Conservation (phyloP, 1,140 invertebrate species). For the Onthophagus taurus region DNA sequence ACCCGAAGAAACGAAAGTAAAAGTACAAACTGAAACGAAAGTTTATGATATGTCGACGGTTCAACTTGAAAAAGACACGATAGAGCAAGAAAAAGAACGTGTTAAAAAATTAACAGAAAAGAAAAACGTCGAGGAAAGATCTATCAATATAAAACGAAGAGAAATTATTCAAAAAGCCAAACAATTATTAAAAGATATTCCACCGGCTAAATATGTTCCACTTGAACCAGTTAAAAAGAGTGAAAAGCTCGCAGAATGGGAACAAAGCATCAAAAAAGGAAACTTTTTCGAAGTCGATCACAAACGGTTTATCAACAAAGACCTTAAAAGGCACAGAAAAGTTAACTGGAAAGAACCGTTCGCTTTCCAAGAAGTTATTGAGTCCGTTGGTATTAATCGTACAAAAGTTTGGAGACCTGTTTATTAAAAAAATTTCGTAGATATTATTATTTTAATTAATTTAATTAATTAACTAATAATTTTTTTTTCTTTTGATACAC, state of each 20-base stretch:
- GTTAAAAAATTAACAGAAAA: conserved; percentile 30
- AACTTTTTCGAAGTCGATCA: conserved; percentile 34
- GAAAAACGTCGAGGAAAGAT: conserved; percentile 29
- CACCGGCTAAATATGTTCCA: conserved; percentile 27
- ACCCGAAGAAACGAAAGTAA: not conserved
- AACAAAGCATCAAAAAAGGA: conserved; percentile 31
- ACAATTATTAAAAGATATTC: conserved; percentile 21
- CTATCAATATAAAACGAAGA: conserved; percentile 25
- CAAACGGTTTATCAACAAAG: conserved; percentile 29
- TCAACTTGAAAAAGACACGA: conserved; percentile 29
- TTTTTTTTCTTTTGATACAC: conserved; percentile 1
- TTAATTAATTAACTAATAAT: conserved; percentile 5
- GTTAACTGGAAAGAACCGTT: conserved; percentile 28
- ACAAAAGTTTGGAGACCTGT: conserved; percentile 34
- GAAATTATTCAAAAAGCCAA: conserved; percentile 29
- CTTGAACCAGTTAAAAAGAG: conserved; percentile 33
- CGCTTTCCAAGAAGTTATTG: conserved; percentile 30
- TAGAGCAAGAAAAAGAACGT: conserved; percentile 32
- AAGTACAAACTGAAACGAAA: not conserved
- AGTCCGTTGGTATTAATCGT: conserved; percentile 34
- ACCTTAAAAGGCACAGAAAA: not conserved
- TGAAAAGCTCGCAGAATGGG: conserved; percentile 30
- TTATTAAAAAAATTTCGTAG: conserved; percentile 18
- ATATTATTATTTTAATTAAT: not conserved
- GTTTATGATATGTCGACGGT: conserved; percentile 24